Evolutionary conservation across 2,797 vertebrate genomes (phyloP).

Genomic region (Lemur catta): DNA sequence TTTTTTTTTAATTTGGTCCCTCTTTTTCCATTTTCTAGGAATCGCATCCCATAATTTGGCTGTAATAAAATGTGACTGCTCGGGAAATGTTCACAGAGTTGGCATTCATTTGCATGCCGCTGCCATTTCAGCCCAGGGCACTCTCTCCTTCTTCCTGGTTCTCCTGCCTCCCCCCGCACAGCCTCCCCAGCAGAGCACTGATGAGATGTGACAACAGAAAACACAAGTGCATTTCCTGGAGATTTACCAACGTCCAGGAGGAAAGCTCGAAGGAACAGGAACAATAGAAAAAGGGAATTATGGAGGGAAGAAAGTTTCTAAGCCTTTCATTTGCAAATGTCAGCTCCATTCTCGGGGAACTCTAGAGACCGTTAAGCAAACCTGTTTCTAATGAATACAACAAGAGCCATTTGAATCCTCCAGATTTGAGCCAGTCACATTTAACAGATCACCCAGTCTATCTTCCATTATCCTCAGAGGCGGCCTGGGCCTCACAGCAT

Average conservation of each 20-base stretch:
- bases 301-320: conserved; percentile 73
- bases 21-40: conserved; percentile 78
- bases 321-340: conserved; percentile 84
- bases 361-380: conserved; percentile 71
- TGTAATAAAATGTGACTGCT: conserved; percentile 87
- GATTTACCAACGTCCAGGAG: conserved; percentile 83
- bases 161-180: conserved; percentile 36
- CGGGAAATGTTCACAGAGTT: conserved; percentile 82
- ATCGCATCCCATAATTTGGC: conserved; percentile 78
- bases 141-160: conserved; percentile 69
- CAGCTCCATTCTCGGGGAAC: conserved; percentile 69
- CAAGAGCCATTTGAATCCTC: conserved; percentile 45
- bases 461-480: conserved; percentile 46
- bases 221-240: conserved; percentile 85
- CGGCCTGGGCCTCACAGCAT: background rate
- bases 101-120: conserved; percentile 84
- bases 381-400: conserved; percentile 61
- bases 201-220: conserved; percentile 89
- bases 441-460: background rate
- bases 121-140: conserved; percentile 82
- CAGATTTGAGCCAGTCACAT: conserved; percentile 15
- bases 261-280: conserved; percentile 81
- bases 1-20: conserved; percentile 8
- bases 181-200: conserved; percentile 81
- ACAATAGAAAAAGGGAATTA: conserved; percentile 76